Evolutionary conservation across 2,888 invertebrate genomes (phyloP), one percentile per base, ranked within the genome.

Genomic region (Beris morrisii): DNA sequence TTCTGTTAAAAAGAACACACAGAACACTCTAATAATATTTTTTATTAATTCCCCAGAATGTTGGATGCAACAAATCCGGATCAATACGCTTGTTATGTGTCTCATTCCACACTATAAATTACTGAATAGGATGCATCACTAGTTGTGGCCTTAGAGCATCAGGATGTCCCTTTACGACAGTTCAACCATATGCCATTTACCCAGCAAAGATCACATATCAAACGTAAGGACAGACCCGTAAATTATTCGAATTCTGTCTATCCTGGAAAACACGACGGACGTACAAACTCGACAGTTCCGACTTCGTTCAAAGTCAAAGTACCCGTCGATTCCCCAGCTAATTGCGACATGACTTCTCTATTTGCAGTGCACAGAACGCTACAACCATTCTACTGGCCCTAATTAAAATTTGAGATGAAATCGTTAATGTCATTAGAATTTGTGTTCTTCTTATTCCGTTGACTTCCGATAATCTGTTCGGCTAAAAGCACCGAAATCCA

Each of bases 321-420:
- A 9, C 7, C 12, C 46, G 38, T 11, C 13, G 22, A 38, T 12
- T 61, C 61, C 61, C 61, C 52, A 11, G 61, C 50, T 32, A 61
- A 50, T 52, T 50, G 38, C 7, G 52, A 61, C 38, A 61, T 50
- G 52, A 52, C 61, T 59, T 31, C 15, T n/a, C 59, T 32, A 59
- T 59, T 59, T 50, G 48, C 15, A 48, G 13, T 31, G 6, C n/a
- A 43, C 43, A 4, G 43, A 9, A 13, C 38, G 22, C 32, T 43
- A 43, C 6, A 5, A 22, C 9, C 50, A 50, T 50, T 15, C 38
- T 11, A 12, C 61, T 38, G 50, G 3, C 15, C 38, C 61, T 28
- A 61, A 61, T 61, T 61, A 50, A 61, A 61, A 50, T 50, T 61
- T 61, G 31, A 50, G 38, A 61, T 50, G 38, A 61, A 61, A 52